A percentile compares a stretch with the other conserved stretches of the same genome.
Evolutionary conservation across 2,113 vertebrate genomes (phyloP).

Genomic region (Dipodomys stephensi): DNA sequence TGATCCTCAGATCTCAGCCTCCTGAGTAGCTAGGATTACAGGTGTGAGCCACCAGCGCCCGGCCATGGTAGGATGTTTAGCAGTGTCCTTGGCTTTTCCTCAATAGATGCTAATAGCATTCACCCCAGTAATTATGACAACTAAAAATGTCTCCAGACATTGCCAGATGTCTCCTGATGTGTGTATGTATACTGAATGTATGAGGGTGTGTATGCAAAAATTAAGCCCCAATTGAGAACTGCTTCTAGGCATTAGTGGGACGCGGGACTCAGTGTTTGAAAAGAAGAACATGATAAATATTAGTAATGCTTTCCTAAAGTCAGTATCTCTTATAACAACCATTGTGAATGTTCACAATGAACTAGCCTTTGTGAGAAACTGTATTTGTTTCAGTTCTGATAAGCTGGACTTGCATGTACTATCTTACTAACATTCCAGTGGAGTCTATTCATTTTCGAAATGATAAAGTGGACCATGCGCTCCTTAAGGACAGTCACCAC

Average conservation of each 20-base stretch:
- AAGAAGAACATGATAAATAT: neutral
- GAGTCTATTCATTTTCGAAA: slow-evolving; percentile 32
- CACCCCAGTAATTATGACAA: neutral
- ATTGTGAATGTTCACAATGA: neutral
- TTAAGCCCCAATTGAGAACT: neutral
- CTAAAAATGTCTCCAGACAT: slow-evolving; percentile 35
- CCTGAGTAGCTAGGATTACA: too few relatives aligned
- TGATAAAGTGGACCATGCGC: neutral
- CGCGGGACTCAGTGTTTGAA: neutral
- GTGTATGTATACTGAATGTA: too few relatives aligned
- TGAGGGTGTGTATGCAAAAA: neutral
- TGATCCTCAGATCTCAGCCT: too few relatives aligned
- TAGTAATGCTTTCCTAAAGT: neutral
- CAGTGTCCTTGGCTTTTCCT: neutral
- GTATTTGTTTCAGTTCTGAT: slow-evolving; percentile 39
- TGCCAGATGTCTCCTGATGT: neutral
- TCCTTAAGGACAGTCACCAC: slow-evolving; percentile 25
- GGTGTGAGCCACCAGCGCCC: too few relatives aligned
- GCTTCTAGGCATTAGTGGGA: neutral
- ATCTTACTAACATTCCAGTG: slow-evolving; percentile 11
- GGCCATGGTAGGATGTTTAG: neutral
- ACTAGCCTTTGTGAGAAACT: slow-evolving; percentile 8
- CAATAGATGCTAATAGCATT: too few relatives aligned
- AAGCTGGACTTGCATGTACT: neutral
- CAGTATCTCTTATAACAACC: neutral